Percentiles rank a stretch among this genome's conserved stretches.
phyloP scores from a whole-genome alignment of 2,797 vertebrate genomes.

The Pseudochromis fuscus region DNA sequence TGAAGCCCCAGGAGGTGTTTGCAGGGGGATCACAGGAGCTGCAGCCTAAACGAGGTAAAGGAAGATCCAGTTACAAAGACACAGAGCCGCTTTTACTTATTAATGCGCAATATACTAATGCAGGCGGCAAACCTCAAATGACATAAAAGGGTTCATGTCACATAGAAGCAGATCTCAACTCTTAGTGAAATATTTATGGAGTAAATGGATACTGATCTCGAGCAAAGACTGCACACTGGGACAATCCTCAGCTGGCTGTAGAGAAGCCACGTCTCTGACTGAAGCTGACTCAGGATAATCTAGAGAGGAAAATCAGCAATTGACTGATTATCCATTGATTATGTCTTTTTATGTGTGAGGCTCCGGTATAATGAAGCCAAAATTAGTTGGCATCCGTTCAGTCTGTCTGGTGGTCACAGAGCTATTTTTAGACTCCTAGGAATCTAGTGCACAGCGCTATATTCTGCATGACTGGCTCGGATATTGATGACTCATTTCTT shows the following conservation, averaged over 20 bases:
- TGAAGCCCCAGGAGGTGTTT: conserved; percentile 91
- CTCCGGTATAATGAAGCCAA: conserved; percentile 54
- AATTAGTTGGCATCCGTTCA: conserved; percentile 66
- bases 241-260: conserved; percentile 13
- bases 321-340: conserved; percentile 63
- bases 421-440: conserved; percentile 75
- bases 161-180: conserved; percentile 23
- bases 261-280: conserved; percentile 47
- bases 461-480: conserved; percentile 52
- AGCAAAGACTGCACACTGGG: conserved; percentile 3
- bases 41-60: conserved; percentile 94
- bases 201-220: conserved; percentile 48
- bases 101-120: conserved; percentile 50
- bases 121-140: conserved; percentile 38
- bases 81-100: conserved; percentile 61
- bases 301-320: conserved; percentile 58
- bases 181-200: conserved; percentile 64
- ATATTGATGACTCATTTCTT: conserved; percentile 73
- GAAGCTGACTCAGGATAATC: conserved; percentile 46
- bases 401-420: conserved; percentile 71
- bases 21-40: conserved; percentile 92
- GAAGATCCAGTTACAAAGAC: conserved; percentile 53
- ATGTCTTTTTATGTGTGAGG: conserved; percentile 56
- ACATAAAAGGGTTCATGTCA: conserved; percentile 40
- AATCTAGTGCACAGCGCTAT: conserved; percentile 59